Evolutionary conservation across 1,140 invertebrate species (phyloP).

Genomic region (Capitella teleta): DNA sequence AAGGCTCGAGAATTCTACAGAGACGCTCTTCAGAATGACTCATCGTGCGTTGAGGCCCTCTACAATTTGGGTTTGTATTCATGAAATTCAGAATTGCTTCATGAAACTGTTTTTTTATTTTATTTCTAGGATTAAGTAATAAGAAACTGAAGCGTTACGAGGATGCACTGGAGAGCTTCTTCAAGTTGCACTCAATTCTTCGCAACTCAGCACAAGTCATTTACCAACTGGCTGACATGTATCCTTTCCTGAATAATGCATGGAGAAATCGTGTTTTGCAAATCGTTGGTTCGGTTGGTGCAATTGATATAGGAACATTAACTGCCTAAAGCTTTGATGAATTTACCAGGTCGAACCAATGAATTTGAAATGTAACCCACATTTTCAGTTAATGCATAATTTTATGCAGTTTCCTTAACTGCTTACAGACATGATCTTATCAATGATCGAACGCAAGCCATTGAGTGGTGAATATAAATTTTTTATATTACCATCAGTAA

Average conservation of each 20-base stretch:
- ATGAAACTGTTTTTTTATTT: not conserved
- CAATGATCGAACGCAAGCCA: too few relatives aligned
- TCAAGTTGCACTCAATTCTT: slow-evolving; percentile 68
- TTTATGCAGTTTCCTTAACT: too few relatives aligned
- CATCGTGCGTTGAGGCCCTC: slow-evolving; percentile 77
- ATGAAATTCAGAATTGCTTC: not conserved
- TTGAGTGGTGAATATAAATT: too few relatives aligned
- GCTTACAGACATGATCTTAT: too few relatives aligned
- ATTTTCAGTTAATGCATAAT: too few relatives aligned
- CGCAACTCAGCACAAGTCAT: slow-evolving; percentile 69
- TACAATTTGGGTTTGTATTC: slow-evolving; percentile 64
- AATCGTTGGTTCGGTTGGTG: too few relatives aligned
- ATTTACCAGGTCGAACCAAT: too few relatives aligned
- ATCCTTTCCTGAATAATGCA: slow-evolving; percentile 38
- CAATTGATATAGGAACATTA: too few relatives aligned
- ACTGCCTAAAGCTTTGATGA: too few relatives aligned
- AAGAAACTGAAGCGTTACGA: slow-evolving; percentile 60
- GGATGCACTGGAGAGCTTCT: slow-evolving; percentile 67
- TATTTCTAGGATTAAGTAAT: slow-evolving; percentile 53
- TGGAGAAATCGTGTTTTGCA: too few relatives aligned
- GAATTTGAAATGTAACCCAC: too few relatives aligned
- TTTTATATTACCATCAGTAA: too few relatives aligned
- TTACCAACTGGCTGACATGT: slow-evolving; percentile 72
- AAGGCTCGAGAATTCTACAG: slow-evolving; percentile 64
- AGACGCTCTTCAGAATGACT: slow-evolving; percentile 68